phyloP scores from a whole-genome alignment of 2,797 vertebrate species.

The Balearica regulorum region DNA sequence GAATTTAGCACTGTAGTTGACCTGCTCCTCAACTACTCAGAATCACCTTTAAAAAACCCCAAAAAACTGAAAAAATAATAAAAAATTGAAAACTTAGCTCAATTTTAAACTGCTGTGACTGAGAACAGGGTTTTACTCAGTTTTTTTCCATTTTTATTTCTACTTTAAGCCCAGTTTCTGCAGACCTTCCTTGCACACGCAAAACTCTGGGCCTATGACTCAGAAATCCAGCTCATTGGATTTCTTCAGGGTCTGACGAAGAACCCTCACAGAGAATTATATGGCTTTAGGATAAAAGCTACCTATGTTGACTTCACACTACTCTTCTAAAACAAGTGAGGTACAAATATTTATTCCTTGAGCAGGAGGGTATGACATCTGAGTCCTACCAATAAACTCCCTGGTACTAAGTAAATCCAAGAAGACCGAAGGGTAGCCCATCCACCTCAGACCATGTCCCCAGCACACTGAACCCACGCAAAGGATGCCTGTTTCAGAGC shows the following conservation, averaged over 20 bases:
- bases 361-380: neutral
- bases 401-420: neutral
- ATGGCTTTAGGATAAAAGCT: neutral
- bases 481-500: neutral
- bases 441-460: neutral
- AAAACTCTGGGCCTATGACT: neutral
- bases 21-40: neutral
- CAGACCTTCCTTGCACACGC: neutral
- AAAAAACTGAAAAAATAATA: neutral
- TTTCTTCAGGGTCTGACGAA: neutral
- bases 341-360: neutral
- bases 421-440: neutral
- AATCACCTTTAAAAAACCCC: neutral
- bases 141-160: neutral
- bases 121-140: neutral
- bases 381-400: neutral
- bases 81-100: neutral
- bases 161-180: neutral
- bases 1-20: neutral
- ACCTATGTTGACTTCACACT: neutral
- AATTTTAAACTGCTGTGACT: neutral
- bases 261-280: neutral
- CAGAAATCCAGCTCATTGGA: neutral
- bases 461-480: fast-evolving
- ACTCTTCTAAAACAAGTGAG: neutral